Conservation (phyloP, 2,113 vertebrate genomes). For the Boleophthalmus pectinirostris region DNA sequence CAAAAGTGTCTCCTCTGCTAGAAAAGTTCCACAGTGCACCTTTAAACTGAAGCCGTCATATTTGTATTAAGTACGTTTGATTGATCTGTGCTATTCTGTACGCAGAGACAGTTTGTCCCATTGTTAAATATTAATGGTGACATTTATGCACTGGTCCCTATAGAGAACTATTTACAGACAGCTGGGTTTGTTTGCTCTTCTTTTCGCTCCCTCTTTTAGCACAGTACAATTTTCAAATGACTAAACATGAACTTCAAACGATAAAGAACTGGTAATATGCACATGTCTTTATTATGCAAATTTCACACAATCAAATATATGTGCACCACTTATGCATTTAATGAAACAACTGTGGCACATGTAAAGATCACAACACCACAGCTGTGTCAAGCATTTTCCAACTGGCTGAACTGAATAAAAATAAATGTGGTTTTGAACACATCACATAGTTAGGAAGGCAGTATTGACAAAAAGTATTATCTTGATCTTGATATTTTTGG, state of each 20-base stretch:
- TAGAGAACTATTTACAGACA: constrained; percentile 21
- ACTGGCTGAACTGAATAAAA: neutral
- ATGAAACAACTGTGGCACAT: neutral
- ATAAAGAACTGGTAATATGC: neutral
- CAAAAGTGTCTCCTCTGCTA: too few relatives aligned
- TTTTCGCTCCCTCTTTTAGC: neutral
- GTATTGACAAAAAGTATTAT: too few relatives aligned
- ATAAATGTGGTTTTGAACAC: neutral
- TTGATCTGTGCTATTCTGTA: neutral
- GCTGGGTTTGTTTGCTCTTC: constrained; percentile 24
- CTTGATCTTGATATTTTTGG: too few relatives aligned
- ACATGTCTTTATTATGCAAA: neutral
- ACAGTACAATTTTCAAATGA: neutral
- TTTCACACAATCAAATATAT: neutral
- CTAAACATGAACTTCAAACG: neutral
- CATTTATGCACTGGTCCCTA: constrained; percentile 35
- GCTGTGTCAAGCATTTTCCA: neutral
- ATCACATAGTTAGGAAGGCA: too few relatives aligned
- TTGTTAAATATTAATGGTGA: constrained; percentile 58
- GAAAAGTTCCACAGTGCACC: too few relatives aligned
- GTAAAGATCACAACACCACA: neutral
- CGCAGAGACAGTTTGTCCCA: constrained; percentile 22
- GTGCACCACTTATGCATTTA: neutral
- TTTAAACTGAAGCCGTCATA: too few relatives aligned
- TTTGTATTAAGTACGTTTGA: neutral